Evolutionary conservation across 2,113 vertebrate species (phyloP).

Genomic region (Rhabdomys dilectus): DNA sequence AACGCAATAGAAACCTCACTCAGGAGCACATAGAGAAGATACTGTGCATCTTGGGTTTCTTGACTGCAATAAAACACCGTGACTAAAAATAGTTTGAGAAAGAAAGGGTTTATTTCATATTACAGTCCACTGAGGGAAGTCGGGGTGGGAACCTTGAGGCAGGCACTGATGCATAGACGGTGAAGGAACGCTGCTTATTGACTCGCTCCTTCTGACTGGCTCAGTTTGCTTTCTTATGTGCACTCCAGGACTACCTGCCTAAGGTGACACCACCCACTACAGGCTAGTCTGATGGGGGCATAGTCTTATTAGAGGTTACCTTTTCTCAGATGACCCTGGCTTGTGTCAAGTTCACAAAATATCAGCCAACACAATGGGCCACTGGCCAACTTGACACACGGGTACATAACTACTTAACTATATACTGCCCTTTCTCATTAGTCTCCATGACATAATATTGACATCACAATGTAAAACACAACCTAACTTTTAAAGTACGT

Average conservation of each 20-base stretch:
- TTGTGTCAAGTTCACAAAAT: neutral
- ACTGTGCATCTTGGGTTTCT: neutral
- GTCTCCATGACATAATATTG: neutral
- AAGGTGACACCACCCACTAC: neutral
- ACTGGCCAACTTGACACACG: neutral
- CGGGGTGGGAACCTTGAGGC: neutral
- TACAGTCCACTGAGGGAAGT: neutral
- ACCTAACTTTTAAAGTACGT: neutral
- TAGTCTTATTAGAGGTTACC: neutral
- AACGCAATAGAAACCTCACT: conserved; percentile 3
- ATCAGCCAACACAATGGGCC: neutral
- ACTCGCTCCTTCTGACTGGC: neutral
- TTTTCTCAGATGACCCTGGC: neutral
- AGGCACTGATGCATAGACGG: neutral
- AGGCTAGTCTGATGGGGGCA: neutral
- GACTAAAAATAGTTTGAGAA: neutral
- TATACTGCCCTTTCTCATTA: neutral
- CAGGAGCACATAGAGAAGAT: neutral
- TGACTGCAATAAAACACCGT: neutral
- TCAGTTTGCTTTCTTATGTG: neutral
- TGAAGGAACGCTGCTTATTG: neutral
- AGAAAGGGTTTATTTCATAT: neutral
- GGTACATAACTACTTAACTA: neutral
- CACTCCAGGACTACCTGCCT: neutral
- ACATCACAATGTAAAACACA: neutral